Base-by-base conservation (phyloP, 2,888 invertebrate genomes). In the Campopleginae sp. region DNA sequence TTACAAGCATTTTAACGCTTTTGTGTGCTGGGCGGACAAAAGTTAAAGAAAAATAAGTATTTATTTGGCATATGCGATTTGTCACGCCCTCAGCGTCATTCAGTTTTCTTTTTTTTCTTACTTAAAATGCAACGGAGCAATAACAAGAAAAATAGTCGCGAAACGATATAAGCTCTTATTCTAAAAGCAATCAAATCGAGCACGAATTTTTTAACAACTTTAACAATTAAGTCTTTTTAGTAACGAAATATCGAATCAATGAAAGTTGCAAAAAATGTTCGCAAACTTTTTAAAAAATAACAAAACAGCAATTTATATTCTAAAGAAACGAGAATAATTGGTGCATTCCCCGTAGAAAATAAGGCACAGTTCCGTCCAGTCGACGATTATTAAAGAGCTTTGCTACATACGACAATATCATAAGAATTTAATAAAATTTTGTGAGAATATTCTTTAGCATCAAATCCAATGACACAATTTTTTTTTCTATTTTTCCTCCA, bases 61-160 rank as follows among this genome's bases (percentile, higher is more conserved):
- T 82, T 72, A 82, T 85, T 85, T 85, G 81, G 82, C 70, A 71
- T 54, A 44, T 84, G 80, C 19, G 44, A 31, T 51, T 54, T 27
- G 68, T 70, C 48, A 65, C 38, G 48, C 38, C 44, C 8, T 46
- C 6, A 27, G 51, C 54, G 66, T 42, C 65, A 71, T 33, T 65
- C 19, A 46, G 33, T 23, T 70, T 85, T 85, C 51, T 80, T 48
- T 46, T 66, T 76, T 66, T 68, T 48, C 33, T 66, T 74, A 72
- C 46, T 61, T 33, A 63, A 72, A 75, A 77, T 77, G 77, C 76
- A 76, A 63, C 48, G 27, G 51, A 77, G 66, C 77, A 77, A 77
- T 27, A 63, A 75, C 75, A 76, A 76, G 7, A 48, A 51, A 76
- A 33, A 66, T 66, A 51, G 42, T 42, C 51, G 66, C 33, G 33